phyloP scores from a whole-genome alignment of 2,113 vertebrate genomes.

The Gallinago undulata region DNA sequence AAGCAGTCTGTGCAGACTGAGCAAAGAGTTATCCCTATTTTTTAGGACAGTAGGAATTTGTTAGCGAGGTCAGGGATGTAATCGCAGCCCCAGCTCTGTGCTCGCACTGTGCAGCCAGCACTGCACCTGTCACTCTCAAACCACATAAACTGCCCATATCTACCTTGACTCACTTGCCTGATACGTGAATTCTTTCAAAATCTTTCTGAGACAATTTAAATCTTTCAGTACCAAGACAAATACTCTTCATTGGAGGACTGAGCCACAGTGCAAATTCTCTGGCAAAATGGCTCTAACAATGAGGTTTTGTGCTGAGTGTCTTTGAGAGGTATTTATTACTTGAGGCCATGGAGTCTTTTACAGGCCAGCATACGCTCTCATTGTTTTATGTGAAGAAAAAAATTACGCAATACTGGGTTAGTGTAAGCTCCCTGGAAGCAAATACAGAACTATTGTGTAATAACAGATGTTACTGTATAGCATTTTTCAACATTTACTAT shows the following conservation, averaged over 20 bases:
- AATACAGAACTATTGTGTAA: slow-evolving; percentile 70
- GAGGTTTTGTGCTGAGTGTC: slow-evolving; percentile 78
- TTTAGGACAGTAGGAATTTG: not conserved
- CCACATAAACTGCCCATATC: not conserved
- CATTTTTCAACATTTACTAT: slow-evolving; percentile 48
- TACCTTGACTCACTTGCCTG: not conserved
- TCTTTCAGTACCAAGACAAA: slow-evolving; percentile 71
- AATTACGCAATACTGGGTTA: slow-evolving; percentile 35
- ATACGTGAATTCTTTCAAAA: not conserved
- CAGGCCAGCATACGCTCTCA: slow-evolving; percentile 68
- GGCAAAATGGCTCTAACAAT: slow-evolving; percentile 78
- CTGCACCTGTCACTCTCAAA: slow-evolving; percentile 7
- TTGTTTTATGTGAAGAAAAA: slow-evolving; percentile 76
- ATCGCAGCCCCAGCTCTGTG: not conserved
- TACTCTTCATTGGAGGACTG: slow-evolving; percentile 4
- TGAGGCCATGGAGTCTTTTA: slow-evolving; percentile 72
- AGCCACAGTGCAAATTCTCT: slow-evolving; percentile 79
- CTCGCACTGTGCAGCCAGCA: not conserved
- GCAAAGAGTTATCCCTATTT: not conserved
- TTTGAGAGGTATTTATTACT: slow-evolving; percentile 76
- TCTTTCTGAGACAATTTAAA: slow-evolving; percentile 55
- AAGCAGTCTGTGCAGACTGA: not conserved
- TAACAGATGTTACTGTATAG: slow-evolving; percentile 67
- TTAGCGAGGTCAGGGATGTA: not conserved
- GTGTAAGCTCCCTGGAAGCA: slow-evolving; percentile 57